Evolutionary conservation across 2,113 vertebrate species (phyloP).

Genomic region (Cygnus atratus): DNA sequence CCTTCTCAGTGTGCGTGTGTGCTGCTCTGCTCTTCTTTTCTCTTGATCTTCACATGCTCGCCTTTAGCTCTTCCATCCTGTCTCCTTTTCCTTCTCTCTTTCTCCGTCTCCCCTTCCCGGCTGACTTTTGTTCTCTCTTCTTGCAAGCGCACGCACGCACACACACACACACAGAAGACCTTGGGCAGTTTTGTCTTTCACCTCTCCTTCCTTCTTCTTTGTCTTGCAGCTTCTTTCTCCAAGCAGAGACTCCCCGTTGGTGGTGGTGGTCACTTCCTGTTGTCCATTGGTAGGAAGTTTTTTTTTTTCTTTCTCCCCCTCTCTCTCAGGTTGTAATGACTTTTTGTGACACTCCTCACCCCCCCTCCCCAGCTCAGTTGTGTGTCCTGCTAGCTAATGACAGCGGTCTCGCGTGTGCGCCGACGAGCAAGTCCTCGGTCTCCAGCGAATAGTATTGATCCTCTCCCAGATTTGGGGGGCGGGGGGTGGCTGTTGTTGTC

Average conservation of each 20-base stretch:
- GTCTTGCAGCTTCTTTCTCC: constrained; percentile 68
- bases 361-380: neutral
- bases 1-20: neutral
- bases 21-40: neutral
- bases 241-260: constrained; percentile 51
- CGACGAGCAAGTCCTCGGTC: constrained; percentile 4
- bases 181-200: constrained; percentile 60
- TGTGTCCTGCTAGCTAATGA: constrained; percentile 31
- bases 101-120: constrained; percentile 25
- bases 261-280: constrained; percentile 70
- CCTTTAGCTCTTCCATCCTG: constrained; percentile 5
- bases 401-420: neutral
- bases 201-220: constrained; percentile 66
- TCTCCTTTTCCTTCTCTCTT: neutral
- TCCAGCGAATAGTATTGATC: constrained; percentile 40
- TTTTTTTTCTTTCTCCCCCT: neutral
- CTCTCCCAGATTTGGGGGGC: neutral
- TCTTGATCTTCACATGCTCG: constrained; percentile 22
- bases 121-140: constrained; percentile 66
- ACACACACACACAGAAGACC: constrained; percentile 28
- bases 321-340: constrained; percentile 55
- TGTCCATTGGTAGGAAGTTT: constrained; percentile 70
- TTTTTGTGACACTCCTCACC: constrained; percentile 40
- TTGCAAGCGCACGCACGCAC: neutral
- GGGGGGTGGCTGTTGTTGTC: neutral